Base-by-base conservation (phyloP, 1,140 invertebrate genomes). In the Bombus balteatus region DNA sequence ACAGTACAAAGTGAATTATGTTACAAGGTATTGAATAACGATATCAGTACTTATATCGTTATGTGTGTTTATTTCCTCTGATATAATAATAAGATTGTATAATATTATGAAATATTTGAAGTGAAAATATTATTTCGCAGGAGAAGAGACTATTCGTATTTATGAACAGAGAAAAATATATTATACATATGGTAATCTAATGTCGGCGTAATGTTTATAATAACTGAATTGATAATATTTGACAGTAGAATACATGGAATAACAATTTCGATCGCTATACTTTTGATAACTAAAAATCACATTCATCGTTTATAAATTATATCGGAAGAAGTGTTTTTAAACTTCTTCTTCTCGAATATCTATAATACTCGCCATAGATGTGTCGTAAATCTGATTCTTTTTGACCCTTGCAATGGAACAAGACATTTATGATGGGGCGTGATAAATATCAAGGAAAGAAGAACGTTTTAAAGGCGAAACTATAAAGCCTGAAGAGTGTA, bases 191-290 rank as follows among this genome's bases (percentile, higher is more conserved):
- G 18, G 22, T 53, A 8, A 53, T 53, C 6, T 22, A 53, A 53
- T 22, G 47, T 53, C 18, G 15, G 47, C 47, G 5, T 0, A 53
- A 53, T 22, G 18, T 53, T 53, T 53, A 22, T 53, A 0, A 53
- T 22, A 22, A 53, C 6, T 22, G 18, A 6, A 53, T 53, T 22
- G 18, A 53, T 22, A 53, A 53, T 53, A 22, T 53, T 53, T 53
- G 6, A 22, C 18, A 53, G 47, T 22, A 22, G 0, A 22, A 8
- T 0, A 22, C 18, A 8, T 2, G 47, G 0, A 59, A 59, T 59
- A 28, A 10, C 28, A 59, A 59, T 59, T 59, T 3, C 22, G 9
- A 28, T n/a, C 9, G 59, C 10, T 2, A 5, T 62, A 53, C 47
- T n/a, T 13, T n/a, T n/a, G 4, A 12, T 13, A 12, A n/a, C 3